Evolutionary conservation across 2,888 invertebrate species (phyloP).

Genomic region (Alsophila aescularia): DNA sequence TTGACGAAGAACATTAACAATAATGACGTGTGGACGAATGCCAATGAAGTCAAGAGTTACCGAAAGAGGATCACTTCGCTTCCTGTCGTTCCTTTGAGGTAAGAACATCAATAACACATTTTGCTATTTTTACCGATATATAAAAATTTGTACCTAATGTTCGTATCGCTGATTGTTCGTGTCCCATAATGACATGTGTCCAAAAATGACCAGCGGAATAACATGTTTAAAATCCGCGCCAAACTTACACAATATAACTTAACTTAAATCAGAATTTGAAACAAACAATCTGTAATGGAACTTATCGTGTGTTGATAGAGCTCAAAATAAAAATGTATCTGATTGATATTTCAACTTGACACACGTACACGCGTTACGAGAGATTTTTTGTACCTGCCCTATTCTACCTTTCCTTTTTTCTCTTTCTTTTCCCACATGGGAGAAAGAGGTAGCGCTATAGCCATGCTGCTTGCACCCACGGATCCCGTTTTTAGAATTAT

Average conservation of each 20-base stretch:
- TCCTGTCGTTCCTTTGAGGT: conserved; percentile 54
- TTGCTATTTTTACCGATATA: too few species aligned
- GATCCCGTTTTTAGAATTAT: conserved; percentile 54
- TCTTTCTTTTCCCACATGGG: conserved; percentile 36
- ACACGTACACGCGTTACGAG: conserved; percentile 50
- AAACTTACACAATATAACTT: conserved; percentile 17
- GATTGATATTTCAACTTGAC: conserved; percentile 39
- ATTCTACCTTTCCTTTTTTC: conserved; percentile 38
- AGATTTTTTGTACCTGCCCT: conserved; percentile 46
- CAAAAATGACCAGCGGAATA: too few species aligned
- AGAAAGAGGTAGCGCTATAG: conserved; percentile 39
- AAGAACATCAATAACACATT: conserved; percentile 46
- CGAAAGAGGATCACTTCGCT: conserved; percentile 54
- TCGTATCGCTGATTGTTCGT: conserved; percentile 50
- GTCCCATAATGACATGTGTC: too few species aligned
- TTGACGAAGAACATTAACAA: conserved; percentile 75
- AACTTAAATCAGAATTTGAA: conserved; percentile 10
- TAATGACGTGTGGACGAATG: conserved; percentile 73
- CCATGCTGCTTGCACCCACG: conserved; percentile 52
- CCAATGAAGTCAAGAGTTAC: conserved; percentile 56
- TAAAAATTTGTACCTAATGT: neutral
- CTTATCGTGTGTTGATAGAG: conserved; percentile 26
- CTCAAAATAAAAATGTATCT: conserved; percentile 34
- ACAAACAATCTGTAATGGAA: conserved; percentile 21
- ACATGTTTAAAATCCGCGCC: conserved; percentile 48